Evolutionary conservation across 2,113 vertebrate genomes (phyloP).

Genomic region (Dromas ardeola): DNA sequence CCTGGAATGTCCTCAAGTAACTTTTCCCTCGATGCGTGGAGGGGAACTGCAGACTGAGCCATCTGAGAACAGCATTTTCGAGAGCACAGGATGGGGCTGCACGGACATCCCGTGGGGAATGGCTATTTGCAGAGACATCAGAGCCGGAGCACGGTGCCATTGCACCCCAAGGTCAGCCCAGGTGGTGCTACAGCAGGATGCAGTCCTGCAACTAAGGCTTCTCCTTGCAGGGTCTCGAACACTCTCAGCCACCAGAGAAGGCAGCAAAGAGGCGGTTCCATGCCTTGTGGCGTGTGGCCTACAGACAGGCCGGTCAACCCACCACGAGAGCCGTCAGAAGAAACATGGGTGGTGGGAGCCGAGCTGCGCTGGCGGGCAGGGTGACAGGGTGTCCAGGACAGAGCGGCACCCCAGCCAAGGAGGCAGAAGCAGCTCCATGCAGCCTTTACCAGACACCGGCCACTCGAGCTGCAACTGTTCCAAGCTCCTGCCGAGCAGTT

Average conservation of each 20-base stretch:
- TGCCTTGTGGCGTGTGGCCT: not conserved
- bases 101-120: accelerated
- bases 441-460: not conserved
- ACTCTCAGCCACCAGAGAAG: not conserved
- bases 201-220: not conserved
- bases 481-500: not conserved
- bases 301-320: not conserved
- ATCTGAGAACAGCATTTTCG: not conserved
- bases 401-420: accelerated
- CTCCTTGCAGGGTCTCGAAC: not conserved
- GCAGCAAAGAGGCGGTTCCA: not conserved
- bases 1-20: not conserved
- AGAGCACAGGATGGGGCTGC: not conserved
- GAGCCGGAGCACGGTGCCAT: accelerated
- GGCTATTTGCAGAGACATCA: accelerated
- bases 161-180: not conserved
- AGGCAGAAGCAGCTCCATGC: not conserved
- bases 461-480: not conserved
- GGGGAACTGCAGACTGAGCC: not conserved
- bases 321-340: not conserved
- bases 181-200: not conserved
- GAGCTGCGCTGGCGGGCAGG: not conserved
- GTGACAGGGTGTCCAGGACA: not conserved
- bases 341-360: accelerated
- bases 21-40: not conserved